phyloP scores from a whole-genome alignment of 2,888 invertebrate genomes.

The Leucophenga montana region DNA sequence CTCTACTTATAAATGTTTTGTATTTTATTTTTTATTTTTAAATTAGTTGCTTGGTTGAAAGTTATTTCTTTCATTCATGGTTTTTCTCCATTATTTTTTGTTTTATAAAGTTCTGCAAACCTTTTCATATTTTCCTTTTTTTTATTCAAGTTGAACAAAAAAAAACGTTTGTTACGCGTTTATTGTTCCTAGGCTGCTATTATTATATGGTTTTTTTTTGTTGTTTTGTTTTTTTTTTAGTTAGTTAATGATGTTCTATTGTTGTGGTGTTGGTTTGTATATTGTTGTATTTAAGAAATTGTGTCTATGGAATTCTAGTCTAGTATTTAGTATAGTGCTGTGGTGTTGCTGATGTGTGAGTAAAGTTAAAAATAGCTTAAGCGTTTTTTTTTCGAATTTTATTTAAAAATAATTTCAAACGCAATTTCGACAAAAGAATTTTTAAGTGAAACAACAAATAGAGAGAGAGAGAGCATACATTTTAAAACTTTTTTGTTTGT shows the following conservation, averaged over 20 bases:
- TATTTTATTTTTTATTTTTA: conserved; percentile 3
- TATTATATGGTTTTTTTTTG: conserved; percentile 10
- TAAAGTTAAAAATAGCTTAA: no score
- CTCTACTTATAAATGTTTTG: neutral
- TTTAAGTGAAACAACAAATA: no score
- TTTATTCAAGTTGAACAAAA: neutral
- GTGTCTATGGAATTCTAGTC: no score
- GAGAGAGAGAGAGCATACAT: no score
- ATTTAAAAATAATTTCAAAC: no score
- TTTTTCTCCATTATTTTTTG: conserved; percentile 10
- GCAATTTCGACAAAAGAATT: no score
- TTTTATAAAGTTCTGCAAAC: neutral
- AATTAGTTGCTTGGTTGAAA: conserved; percentile 29
- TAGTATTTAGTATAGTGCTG: no score
- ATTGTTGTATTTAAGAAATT: no score
- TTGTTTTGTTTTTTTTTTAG: conserved; percentile 7
- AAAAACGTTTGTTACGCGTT: neutral
- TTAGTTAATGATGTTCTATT: no score
- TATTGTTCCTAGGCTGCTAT: conserved; percentile 1
- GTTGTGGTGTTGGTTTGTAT: conserved; percentile 29
- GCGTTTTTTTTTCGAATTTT: no score
- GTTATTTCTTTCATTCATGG: conserved; percentile 22
- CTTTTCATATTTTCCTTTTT: conserved; percentile 5
- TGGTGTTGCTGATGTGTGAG: no score
- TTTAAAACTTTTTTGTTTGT: no score